These are phyloP conservation scores for Vireo griseus DNA, from an alignment of 2,797 vertebrate genomes.

Conservation along the genomic window DNA sequence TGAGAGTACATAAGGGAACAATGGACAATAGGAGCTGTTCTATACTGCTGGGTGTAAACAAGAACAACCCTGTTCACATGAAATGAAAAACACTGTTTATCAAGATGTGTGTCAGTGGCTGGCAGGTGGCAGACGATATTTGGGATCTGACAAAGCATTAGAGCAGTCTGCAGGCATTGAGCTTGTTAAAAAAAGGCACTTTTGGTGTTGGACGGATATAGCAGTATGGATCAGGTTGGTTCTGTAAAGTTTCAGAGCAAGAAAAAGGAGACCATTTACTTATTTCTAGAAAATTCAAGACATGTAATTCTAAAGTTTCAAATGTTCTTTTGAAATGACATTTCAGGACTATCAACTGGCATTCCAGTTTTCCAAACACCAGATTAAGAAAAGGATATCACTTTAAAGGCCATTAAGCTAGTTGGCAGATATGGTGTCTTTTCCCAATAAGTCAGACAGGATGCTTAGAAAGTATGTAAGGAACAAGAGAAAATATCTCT, in stretches of 20 bases:
- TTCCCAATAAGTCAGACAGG: neutral
- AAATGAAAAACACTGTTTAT: conserved; percentile 14
- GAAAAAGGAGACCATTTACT: neutral
- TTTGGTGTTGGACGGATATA: neutral
- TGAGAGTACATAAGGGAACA: conserved; percentile 38
- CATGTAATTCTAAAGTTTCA: neutral
- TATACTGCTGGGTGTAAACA: conserved; percentile 3
- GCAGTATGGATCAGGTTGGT: neutral
- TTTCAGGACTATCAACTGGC: neutral
- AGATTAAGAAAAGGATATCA: neutral
- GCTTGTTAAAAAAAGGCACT: neutral
- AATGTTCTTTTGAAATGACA: neutral
- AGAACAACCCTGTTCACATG: conserved; percentile 24
- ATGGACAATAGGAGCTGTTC: conserved; percentile 38
- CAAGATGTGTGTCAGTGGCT: neutral
- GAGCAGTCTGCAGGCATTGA: neutral
- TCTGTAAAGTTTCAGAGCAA: neutral
- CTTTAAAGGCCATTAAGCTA: neutral
- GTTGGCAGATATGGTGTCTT: neutral
- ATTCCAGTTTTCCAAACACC: neutral
- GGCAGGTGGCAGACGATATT: neutral
- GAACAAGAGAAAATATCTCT: neutral
- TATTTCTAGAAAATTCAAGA: neutral
- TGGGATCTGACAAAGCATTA: neutral
- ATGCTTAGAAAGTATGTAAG: neutral